phyloP scores from a whole-genome alignment of 2,113 vertebrate species.

The Uria lomvia region DNA sequence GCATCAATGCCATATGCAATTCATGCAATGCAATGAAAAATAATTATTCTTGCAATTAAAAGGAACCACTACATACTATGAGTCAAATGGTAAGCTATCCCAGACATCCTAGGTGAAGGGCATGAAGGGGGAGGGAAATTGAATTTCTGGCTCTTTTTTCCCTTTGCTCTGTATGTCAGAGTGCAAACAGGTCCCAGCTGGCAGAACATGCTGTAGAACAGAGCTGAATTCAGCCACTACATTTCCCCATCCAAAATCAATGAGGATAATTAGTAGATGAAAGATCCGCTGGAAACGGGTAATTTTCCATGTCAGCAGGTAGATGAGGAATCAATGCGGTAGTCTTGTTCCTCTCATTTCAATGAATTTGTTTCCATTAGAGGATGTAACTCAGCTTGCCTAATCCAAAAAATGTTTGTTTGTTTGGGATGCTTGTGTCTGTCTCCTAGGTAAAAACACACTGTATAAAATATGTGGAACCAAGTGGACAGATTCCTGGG shows the following conservation, averaged over 20 bases:
- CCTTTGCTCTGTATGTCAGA: not conserved
- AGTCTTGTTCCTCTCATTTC: constrained; percentile 11
- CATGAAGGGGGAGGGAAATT: not conserved
- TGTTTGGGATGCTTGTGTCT: not conserved
- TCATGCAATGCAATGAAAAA: not conserved
- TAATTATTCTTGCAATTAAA: not conserved
- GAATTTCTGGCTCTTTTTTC: not conserved
- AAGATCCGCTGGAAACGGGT: not conserved
- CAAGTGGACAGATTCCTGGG: not conserved
- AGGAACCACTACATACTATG: not conserved
- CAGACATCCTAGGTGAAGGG: not conserved
- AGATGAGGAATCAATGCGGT: constrained; percentile 47
- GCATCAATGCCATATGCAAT: not conserved
- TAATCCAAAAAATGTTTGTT: not conserved
- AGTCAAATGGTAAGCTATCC: not conserved
- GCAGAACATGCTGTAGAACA: not conserved
- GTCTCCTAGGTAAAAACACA: not conserved
- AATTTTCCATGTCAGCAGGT: constrained; percentile 46
- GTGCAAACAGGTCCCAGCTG: not conserved
- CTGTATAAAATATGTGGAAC: not conserved
- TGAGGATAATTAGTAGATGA: constrained; percentile 53
- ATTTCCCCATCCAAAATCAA: constrained; percentile 51
- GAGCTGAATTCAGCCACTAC: not conserved
- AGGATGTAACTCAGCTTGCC: not conserved
- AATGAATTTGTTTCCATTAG: constrained; percentile 5